Evolutionary conservation across 2,888 invertebrate genomes (phyloP).

Genomic region (Pteria penguin): DNA sequence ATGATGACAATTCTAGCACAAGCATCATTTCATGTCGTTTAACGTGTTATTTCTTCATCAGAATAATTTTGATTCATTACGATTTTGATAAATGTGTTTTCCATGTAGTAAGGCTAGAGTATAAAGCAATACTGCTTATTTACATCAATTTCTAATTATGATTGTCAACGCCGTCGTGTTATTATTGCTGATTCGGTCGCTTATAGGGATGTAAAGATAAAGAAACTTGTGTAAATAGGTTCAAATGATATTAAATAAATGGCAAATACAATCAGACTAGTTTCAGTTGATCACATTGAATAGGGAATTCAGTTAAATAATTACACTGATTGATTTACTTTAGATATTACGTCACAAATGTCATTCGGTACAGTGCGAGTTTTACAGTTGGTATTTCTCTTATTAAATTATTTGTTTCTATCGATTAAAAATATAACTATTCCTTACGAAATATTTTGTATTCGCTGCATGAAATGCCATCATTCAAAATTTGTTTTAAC

Average conservation of each 20-base stretch:
- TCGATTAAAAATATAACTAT: no score
- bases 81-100: background rate
- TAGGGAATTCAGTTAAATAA: background rate
- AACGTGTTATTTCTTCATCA: background rate
- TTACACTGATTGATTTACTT: background rate
- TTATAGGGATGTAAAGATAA: background rate
- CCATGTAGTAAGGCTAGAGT: background rate
- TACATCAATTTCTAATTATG: background rate
- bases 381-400: no score
- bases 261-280: background rate
- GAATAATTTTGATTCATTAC: background rate
- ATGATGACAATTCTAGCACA: no score
- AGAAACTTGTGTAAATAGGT: background rate
- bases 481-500: no score
- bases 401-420: no score
- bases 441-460: no score
- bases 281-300: background rate
- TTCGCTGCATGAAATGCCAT: no score
- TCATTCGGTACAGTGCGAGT: no score
- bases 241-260: background rate
- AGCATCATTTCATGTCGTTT: background rate
- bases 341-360: no score
- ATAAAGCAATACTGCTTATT: background rate
- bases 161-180: background rate
- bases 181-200: background rate